Percentiles rank a stretch among this genome's conserved stretches.
Evolutionary conservation across 2,113 vertebrate genomes (phyloP).

Genomic region (Archilochus colubris): DNA sequence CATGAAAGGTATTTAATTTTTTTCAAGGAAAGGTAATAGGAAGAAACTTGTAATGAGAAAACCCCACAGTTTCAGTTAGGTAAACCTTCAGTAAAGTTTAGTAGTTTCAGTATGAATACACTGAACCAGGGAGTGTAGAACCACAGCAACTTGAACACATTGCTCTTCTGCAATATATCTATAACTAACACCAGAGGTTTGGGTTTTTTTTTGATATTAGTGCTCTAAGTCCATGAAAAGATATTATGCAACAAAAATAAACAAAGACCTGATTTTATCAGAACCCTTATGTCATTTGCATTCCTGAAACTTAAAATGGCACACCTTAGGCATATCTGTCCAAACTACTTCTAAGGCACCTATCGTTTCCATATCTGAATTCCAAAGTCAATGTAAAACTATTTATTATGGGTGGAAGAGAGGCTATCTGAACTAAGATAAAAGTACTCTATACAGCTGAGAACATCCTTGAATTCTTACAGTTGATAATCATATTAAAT

Average conservation of each 20-base stretch:
- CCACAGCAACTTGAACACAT: background rate
- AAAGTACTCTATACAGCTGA: background rate
- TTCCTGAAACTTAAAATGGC: constrained; percentile 33
- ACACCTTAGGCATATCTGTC: background rate
- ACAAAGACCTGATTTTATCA: background rate
- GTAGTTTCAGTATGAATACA: background rate
- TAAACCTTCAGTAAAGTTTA: background rate
- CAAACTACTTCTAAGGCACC: constrained; percentile 37
- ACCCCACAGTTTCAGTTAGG: background rate
- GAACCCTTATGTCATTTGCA: background rate
- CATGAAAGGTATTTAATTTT: background rate
- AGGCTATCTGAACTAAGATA: background rate
- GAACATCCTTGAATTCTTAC: background rate
- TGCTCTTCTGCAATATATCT: background rate
- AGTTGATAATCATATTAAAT: background rate
- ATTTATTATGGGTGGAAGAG: constrained; percentile 51
- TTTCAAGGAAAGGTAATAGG: background rate
- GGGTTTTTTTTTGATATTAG: background rate
- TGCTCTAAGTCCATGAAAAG: background rate
- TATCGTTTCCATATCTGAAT: constrained; percentile 1
- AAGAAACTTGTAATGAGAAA: background rate
- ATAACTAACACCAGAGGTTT: background rate
- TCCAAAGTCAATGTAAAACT: constrained; percentile 44
- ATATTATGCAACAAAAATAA: constrained; percentile 15
- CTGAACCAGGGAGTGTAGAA: background rate